Evolutionary conservation across 2,888 invertebrate species (phyloP).

Genomic region (Caprella mutica): DNA sequence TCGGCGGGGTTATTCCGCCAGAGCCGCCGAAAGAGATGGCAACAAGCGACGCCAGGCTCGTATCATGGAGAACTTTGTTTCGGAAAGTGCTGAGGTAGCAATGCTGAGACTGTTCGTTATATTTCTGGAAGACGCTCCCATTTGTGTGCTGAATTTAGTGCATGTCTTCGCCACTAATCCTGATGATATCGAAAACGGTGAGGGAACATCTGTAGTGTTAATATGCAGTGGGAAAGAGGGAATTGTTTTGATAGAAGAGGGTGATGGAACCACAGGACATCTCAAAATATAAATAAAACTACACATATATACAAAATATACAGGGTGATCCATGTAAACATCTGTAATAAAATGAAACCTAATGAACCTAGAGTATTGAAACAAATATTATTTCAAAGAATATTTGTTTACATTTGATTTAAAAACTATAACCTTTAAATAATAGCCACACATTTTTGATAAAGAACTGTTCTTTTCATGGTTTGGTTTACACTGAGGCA

Average conservation of each 20-base stretch:
- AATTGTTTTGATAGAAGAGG: too few relatives aligned
- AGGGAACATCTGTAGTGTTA: not conserved
- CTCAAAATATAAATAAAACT: not conserved
- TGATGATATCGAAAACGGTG: not conserved
- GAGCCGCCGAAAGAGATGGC: slow-evolving; percentile 15
- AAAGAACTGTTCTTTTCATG: too few relatives aligned
- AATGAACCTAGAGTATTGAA: not conserved
- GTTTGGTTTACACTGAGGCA: too few relatives aligned
- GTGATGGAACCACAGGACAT: too few relatives aligned
- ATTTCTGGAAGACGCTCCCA: slow-evolving; percentile 33
- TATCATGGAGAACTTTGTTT: slow-evolving; percentile 22
- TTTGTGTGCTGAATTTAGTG: slow-evolving; percentile 27
- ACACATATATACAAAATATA: not conserved
- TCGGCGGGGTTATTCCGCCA: slow-evolving; percentile 15
- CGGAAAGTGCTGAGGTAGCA: slow-evolving; percentile 32
- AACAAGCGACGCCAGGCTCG: slow-evolving; percentile 15
- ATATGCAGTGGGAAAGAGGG: too few relatives aligned
- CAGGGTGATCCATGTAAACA: not conserved
- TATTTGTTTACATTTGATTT: not conserved
- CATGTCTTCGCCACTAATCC: slow-evolving; percentile 17
- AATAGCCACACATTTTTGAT: too few relatives aligned
- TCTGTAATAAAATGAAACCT: not conserved
- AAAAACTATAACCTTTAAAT: not conserved
- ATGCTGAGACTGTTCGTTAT: slow-evolving; percentile 29
- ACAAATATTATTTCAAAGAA: not conserved